Base-by-base conservation (phyloP, 2,797 vertebrate genomes). In the Lithobates pipiens region DNA sequence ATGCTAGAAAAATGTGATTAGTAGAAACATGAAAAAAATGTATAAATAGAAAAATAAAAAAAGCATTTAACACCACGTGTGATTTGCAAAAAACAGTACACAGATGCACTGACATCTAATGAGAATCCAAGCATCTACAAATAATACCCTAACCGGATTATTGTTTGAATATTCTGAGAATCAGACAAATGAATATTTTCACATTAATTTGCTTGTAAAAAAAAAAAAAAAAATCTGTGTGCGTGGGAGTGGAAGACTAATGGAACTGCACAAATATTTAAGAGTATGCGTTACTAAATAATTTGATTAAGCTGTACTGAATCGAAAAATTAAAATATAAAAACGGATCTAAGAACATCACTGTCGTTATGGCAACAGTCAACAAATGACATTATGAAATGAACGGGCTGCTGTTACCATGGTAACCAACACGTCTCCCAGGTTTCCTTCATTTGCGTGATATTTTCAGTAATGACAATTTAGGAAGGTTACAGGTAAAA, bases 301-400 rank as follows among this genome's bases (percentile, higher is more conserved):
- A 9, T 34, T 81, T 27, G 39, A 25, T 50, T 10, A 18, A 18
- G 34, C 21, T 36, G 27, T 67, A 21, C 11, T 25, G 71, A 25
- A 75, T 16, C 29, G 74, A 73, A 15, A 27, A 70, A 44, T 23
- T 61, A 23, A 23, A 23, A 23, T 23, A 61, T n/a, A 61, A 61
- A 61, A 54, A 42, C 27, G 6, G 36, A 77, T 82, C 25, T 36
- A 74, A 32, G 61, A 78, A 83, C 68, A 77, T 57, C 46, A 54
- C 7, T 5, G 80, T 79, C 68, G 46, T 72, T 46, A 73, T 54
- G 34, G 76, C 57, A 69, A 87, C 76, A 79, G 74, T 83, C 85
- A 87, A 87, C 81, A 87, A 87, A 83, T 87, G 39, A 80, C 68
- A 87, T 78, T 72, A 78, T 87, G 63, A 61, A 69, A 79, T 32